A percentile compares a stretch with the other conserved stretches of the same genome.
These are phyloP conservation scores for Enoplosus armatus DNA, from an alignment of 2,797 vertebrate genomes.

Conservation along the genomic window DNA sequence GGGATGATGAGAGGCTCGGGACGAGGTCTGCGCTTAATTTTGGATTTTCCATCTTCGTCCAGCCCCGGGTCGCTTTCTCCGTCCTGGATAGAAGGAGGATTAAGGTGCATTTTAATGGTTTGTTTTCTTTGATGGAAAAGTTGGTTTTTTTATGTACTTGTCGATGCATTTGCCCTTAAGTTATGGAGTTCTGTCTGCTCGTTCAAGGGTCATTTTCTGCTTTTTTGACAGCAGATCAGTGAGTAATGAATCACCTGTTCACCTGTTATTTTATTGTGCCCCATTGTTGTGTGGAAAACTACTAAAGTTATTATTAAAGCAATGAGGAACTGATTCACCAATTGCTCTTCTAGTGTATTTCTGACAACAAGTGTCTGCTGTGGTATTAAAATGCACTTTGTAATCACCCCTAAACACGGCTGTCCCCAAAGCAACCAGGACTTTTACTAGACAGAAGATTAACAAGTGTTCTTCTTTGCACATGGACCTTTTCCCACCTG, in stretches of 20 bases:
- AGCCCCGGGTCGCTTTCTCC: conserved; percentile 70
- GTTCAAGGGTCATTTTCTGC: no score
- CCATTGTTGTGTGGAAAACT: no score
- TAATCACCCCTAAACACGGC: neutral
- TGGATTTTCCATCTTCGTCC: conserved; percentile 83
- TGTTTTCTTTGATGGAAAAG: neutral
- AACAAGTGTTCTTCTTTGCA: neutral
- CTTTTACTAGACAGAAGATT: neutral
- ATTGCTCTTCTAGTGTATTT: neutral
- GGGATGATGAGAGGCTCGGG: conserved; percentile 98
- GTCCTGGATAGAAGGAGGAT: conserved; percentile 70
- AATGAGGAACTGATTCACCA: no score
- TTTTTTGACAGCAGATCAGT: neutral
- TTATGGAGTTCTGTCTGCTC: neutral
- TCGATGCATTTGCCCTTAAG: neutral
- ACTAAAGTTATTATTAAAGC: no score
- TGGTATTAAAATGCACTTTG: neutral
- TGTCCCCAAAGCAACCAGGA: neutral
- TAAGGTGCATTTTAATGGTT: conserved; percentile 49
- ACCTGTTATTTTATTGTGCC: no score
- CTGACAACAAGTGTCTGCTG: no score
- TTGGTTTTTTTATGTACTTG: neutral
- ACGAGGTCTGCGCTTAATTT: conserved; percentile 93
- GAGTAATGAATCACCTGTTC: neutral
- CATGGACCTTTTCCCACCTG: neutral